Evolutionary conservation across 2,888 invertebrate genomes (phyloP), one percentile per base, ranked within the genome.

Genomic region (Mythimna loreyi): DNA sequence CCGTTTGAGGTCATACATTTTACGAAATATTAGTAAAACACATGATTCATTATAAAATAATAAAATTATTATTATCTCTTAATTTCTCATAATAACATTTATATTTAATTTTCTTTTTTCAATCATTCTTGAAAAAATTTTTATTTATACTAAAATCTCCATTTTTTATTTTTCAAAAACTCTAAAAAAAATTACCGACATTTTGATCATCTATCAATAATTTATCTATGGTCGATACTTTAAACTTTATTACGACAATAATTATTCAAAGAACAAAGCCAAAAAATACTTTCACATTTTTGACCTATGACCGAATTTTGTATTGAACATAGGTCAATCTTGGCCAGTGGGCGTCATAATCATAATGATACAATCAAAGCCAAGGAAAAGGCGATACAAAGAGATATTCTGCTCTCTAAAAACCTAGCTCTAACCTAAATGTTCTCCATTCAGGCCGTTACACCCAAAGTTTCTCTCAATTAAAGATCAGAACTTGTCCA

Each of bases 391-490:
- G 2, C 23, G 19, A 16, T 23, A 16, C 9, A 53, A 21, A 45
- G 45, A 25, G 28, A 7, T 2, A 13, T 43, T 16, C 33, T 23
- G 43, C 25, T 33, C 11, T 57, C 21, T n/a, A 47, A 25, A 23
- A 50, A 3, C 11, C 19, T 50, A 55, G 11, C n/a, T 21, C 49
- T 21, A 49, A 43, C 36, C 49, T 30, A 11, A 73, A 62, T 57
- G n/a, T 60, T 52, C 55, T 36, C 67, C 19, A 65, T 64, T 52
- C 8, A 63, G 45, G 63, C 47, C 25, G 53, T 61, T 67, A 67
- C 40, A 73, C 73, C 69, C 43, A 74, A 72, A 79, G 69, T 76
- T 78, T 71, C 64, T 57, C 72, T 73, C 67, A 71, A 72, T 75
- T 81, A 79, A 72, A 73, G 56, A 60, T 50, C 73, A 69, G 59